A percentile compares a stretch with the other conserved stretches of the same genome.
Conservation (phyloP, 2,113 vertebrate species). For the Smithornis capensis region DNA sequence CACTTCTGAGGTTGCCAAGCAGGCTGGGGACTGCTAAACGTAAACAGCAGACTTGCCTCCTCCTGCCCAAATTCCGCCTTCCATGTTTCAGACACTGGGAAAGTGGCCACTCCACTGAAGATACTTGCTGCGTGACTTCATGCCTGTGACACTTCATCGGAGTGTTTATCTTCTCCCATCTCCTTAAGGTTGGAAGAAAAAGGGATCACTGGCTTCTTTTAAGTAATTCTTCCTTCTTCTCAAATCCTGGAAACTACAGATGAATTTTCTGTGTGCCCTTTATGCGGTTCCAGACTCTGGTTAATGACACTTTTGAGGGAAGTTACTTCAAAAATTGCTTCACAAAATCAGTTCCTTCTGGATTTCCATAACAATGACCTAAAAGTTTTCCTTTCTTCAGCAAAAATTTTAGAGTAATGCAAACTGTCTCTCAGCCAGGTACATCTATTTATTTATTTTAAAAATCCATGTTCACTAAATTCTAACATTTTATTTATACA, state of each 20-base stretch:
- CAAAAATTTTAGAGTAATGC: neutral
- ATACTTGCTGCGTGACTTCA: neutral
- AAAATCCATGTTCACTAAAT: neutral
- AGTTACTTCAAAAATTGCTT: neutral
- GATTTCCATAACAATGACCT: neutral
- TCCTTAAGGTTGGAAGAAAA: neutral
- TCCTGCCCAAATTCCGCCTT: neutral
- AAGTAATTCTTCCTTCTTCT: neutral
- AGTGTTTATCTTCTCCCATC: neutral
- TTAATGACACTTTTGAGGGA: neutral
- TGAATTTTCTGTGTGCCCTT: neutral
- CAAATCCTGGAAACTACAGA: neutral
- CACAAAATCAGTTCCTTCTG: neutral
- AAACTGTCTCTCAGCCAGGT: neutral
- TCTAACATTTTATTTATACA: neutral
- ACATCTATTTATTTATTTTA: neutral
- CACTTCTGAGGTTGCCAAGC: constrained; percentile 1
- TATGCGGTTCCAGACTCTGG: neutral
- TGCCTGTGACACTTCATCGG: neutral
- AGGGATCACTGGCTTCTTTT: neutral
- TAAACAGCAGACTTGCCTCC: neutral
- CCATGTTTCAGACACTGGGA: neutral
- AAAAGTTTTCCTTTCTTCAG: neutral
- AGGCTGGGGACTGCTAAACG: neutral
- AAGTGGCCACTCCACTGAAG: neutral